phyloP scores from a whole-genome alignment of 2,888 invertebrate genomes.

The Myathropa florea region DNA sequence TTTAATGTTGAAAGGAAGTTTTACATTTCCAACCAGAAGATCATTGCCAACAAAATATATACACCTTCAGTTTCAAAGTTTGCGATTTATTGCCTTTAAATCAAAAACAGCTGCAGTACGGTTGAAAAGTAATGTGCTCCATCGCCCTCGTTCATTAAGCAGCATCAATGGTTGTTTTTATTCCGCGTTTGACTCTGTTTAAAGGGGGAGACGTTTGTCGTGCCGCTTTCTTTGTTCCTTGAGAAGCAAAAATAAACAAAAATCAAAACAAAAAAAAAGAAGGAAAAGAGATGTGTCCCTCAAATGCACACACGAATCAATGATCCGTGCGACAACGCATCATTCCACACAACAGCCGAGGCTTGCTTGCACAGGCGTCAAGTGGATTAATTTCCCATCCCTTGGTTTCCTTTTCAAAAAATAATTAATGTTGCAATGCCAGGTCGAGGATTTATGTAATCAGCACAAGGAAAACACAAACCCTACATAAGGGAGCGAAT shows the following conservation, averaged over 20 bases:
- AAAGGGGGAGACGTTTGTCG: not conserved
- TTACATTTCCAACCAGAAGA: too few relatives aligned
- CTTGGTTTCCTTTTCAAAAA: not conserved
- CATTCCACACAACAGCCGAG: constrained; percentile 1
- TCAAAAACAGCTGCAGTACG: not conserved
- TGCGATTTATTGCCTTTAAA: not conserved
- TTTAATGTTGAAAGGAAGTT: too few relatives aligned
- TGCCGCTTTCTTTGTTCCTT: not conserved
- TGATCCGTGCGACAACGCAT: constrained; percentile 18
- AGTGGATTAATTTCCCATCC: constrained; percentile 26
- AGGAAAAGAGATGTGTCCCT: not conserved
- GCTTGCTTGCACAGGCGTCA: constrained; percentile 24
- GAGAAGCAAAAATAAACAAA: not conserved
- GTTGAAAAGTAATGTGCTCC: not conserved
- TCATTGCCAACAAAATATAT: not conserved
- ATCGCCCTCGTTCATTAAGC: constrained; percentile 23
- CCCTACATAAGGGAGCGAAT: constrained; percentile 5
- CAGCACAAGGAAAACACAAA: not conserved
- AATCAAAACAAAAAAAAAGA: not conserved
- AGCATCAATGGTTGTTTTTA: constrained; percentile 13
- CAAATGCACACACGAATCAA: constrained; percentile 7
- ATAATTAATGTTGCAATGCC: constrained; percentile 36
- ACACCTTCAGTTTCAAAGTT: not conserved
- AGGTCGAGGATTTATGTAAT: constrained; percentile 27
- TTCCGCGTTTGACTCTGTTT: not conserved